These are phyloP conservation scores for Drosophila guanche DNA, from an alignment of 1,140 invertebrate genomes.

Conservation along the genomic window DNA sequence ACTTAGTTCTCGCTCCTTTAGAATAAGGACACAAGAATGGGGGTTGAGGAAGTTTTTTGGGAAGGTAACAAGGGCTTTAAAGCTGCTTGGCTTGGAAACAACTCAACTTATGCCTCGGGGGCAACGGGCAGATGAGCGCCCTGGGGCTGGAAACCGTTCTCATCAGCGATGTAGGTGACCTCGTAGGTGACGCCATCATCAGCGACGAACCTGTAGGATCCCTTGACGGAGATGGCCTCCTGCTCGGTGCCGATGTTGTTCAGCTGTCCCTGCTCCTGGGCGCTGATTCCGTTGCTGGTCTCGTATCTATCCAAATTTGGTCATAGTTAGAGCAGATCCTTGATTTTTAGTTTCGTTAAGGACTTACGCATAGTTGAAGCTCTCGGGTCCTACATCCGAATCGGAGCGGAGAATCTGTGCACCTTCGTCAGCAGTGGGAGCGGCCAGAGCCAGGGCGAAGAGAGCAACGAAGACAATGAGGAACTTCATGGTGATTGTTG, in stretches of 20 bases:
- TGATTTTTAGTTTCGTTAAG: neutral
- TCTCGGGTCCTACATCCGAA: slow-evolving; percentile 82
- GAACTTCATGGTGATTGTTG: slow-evolving; percentile 65
- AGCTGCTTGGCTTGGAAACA: neutral
- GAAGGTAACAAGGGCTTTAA: slow-evolving; percentile 10
- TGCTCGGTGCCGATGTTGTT: slow-evolving; percentile 55
- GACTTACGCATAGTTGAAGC: slow-evolving; percentile 84
- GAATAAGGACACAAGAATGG: slow-evolving; percentile 8
- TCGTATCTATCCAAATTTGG: slow-evolving; percentile 38
- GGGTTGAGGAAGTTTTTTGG: neutral
- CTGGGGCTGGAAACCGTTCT: slow-evolving; percentile 90
- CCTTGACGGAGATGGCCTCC: slow-evolving; percentile 84
- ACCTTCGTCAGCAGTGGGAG: slow-evolving; percentile 29
- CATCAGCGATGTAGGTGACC: slow-evolving; percentile 89
- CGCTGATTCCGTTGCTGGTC: slow-evolving; percentile 44
- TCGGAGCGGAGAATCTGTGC: slow-evolving; percentile 74
- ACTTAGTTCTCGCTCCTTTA: slow-evolving; percentile 27
- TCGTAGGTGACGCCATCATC: slow-evolving; percentile 87
- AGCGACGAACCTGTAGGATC: slow-evolving; percentile 85
- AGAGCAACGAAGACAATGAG: slow-evolving; percentile 71
- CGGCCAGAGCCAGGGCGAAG: slow-evolving; percentile 69
- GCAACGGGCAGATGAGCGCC: slow-evolving; percentile 87
- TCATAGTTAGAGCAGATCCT: neutral
- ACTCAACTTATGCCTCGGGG: slow-evolving; percentile 43
- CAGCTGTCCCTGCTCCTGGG: slow-evolving; percentile 30